phyloP scores from a whole-genome alignment of 2,797 vertebrate genomes.

The Sebastes glaucus region DNA sequence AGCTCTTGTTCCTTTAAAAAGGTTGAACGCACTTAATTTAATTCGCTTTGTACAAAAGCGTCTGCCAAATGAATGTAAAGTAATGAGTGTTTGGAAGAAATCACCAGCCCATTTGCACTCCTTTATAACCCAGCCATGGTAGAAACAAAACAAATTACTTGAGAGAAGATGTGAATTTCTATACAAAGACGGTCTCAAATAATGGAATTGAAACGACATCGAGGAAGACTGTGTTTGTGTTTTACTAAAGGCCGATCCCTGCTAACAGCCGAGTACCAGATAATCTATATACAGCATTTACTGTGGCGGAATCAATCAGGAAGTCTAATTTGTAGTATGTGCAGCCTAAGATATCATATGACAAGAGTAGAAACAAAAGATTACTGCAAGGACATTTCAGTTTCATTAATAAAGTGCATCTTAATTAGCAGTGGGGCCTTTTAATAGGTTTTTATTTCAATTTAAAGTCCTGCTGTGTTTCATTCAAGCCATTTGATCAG shows the following conservation, averaged over 20 bases:
- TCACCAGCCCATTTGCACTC: not conserved
- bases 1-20: not conserved
- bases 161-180: not conserved
- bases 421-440: not conserved
- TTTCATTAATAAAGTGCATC: not conserved
- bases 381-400: not conserved
- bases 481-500: not conserved
- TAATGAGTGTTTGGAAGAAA: not conserved
- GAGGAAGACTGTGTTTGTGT: not conserved
- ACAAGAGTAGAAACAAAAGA: not conserved
- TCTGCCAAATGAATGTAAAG: not conserved
- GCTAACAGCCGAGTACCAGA: not conserved
- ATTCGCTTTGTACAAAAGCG: not conserved
- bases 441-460: not conserved
- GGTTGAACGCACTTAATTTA: not conserved
- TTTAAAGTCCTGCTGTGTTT: not conserved
- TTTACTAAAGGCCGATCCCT: not conserved
- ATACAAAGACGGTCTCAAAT: not conserved
- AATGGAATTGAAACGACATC: not conserved
- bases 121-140: not conserved
- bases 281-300: not conserved
- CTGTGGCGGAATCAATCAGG: not conserved
- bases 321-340: not conserved
- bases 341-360: not conserved
- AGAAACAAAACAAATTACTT: not conserved